Base-by-base conservation (phyloP, 1,140 invertebrate species). In the Achatina immaculata region DNA sequence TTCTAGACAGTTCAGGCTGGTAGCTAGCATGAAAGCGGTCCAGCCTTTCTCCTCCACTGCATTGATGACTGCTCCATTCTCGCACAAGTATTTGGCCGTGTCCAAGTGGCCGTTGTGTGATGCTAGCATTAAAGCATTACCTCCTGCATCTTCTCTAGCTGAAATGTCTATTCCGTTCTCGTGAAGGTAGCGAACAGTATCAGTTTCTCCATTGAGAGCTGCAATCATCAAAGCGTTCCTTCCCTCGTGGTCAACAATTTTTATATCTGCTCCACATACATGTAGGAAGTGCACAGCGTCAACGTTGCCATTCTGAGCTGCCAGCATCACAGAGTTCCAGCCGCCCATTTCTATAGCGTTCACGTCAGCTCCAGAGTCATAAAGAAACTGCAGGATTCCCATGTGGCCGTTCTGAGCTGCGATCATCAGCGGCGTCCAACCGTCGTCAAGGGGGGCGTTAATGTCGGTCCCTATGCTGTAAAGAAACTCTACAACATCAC, bases 161-260 rank as follows among this genome's bases (percentile, higher is more conserved):
- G 55, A 58, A 19, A 24, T 21, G 4, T 14, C 9, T 19, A 58
- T 4, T 9, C 55, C 7, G 55, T 24, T 58, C 55, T 58, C 55
- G 11, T 14, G 11, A 58, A 58, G 55, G 21, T 58, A 58, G 21
- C 9, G 9, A 14, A 58, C 55, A 21, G 55, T 58, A 24, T 58
- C 55, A 4, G 55, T 58, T 11, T 58, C 11, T 14, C 55, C 55
- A n/a, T 58, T 58, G 4, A 24, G 11, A 19, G 55, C 55, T 19
- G 55, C 55, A 58, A 58, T 58, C 55, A 58, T 58, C 4, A 58
- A 21, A 58, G 55, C 55, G 55, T 58, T 58, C n/a, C 55, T 58
- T 14, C 55, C 55, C n/a, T 58, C 55, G 9, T 24, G 55, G 21
- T 58, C 24, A 4, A 58, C 55, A 4, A 3, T n/a, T n/a, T n/a